Base-by-base conservation (phyloP, 2,888 invertebrate species). In the Metallyticus violacea region DNA sequence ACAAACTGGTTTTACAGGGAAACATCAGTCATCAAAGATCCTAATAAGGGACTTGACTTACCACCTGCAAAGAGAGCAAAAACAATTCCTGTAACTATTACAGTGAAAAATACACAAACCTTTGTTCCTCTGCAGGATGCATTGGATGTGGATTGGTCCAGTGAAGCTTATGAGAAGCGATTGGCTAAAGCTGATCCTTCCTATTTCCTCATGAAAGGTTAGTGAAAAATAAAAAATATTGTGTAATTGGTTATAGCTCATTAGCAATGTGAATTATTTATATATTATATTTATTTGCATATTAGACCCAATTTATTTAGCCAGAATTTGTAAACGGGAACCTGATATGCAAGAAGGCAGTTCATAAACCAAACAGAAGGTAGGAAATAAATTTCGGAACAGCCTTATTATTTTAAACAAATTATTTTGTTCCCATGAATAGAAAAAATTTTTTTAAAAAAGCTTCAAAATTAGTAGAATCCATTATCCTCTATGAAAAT, bases 191-290 rank as follows among this genome's bases (percentile, higher is more conserved):
- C 95, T 27, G 96, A 96, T 88, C 94, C 94, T 2, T 95, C 95
- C 0, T 97, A 96, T 91, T 95, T 96, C 89, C 93, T 96, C 29
- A 94, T 95, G 92, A 94, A 95, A 92, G 93, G 95, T 95, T 62
- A 15, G 40, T 62, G 2, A 9, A 62, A 9, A 62, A 62, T 62
- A 62, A 62, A 22, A 40, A 40, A 30, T 40, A 9, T 40, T n/a
- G n/a, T n/a, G n/a, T n/a, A n/a, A n/a, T n/a, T n/a, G n/a, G n/a
- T n/a, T n/a, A n/a, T n/a, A n/a, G n/a, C n/a, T n/a, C n/a, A n/a
- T n/a, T n/a, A n/a, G n/a, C n/a, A n/a, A n/a, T n/a, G n/a, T n/a
- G n/a, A n/a, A n/a, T n/a, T n/a, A n/a, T n/a, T n/a, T n/a, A 29
- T 77, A 22, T 22, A 77, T 77, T 77, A 15, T 22, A n/a, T 22